These are phyloP conservation scores for Anorthoa munda DNA, from an alignment of 2,888 invertebrate species.

Conservation along the genomic window DNA sequence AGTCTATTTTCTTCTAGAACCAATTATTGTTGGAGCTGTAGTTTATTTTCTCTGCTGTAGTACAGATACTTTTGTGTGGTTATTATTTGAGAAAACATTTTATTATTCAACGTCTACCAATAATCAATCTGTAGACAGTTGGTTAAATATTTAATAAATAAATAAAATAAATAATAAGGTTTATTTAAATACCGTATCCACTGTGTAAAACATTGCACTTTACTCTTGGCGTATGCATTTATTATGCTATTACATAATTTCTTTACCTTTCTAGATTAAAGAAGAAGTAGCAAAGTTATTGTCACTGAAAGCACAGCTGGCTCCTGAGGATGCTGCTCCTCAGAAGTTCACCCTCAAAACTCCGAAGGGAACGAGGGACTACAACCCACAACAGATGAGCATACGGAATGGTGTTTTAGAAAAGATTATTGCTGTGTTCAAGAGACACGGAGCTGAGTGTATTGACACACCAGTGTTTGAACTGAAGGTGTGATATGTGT, in stretches of 20 bases:
- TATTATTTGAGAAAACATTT: background rate
- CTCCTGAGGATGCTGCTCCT: conserved; percentile 90
- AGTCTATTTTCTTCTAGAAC: background rate
- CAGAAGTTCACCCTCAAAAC: conserved; percentile 97
- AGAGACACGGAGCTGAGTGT: conserved; percentile 99
- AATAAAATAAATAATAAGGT: background rate
- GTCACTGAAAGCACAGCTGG: conserved; percentile 94
- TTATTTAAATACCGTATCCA: background rate
- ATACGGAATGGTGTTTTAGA: conserved; percentile 96
- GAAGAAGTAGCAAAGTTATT: conserved; percentile 96
- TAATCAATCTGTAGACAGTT: background rate
- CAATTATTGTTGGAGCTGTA: background rate
- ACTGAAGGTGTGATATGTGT: conserved; percentile 93
- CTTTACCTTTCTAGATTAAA: conserved; percentile 92
- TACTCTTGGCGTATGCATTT: background rate
- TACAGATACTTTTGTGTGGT: background rate
- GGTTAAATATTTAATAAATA: background rate
- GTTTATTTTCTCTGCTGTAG: background rate
- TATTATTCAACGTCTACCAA: background rate
- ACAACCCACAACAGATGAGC: conserved; percentile 98
- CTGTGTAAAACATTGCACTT: background rate
- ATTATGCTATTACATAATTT: background rate
- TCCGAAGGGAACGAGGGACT: conserved; percentile 98
- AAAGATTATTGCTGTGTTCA: conserved; percentile 97
- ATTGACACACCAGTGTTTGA: conserved; percentile 99